Base-by-base conservation (phyloP, 64 coral and sea anemone genomes). In the Actinia equina region DNA sequence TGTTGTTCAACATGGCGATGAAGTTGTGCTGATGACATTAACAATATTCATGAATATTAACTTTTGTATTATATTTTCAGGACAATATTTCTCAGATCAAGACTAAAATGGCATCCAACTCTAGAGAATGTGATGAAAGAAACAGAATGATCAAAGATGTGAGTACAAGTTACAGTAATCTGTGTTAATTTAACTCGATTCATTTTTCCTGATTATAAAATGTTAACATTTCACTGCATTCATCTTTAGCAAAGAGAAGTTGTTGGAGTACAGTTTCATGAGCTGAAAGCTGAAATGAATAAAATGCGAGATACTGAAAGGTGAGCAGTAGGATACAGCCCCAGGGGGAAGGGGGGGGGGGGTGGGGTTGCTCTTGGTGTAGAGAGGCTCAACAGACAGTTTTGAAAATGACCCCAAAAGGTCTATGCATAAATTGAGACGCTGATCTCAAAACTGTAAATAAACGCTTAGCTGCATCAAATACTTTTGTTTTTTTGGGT, bases 231-330 rank as follows among this genome's bases (percentile, higher is more conserved):
- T 65, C 22, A 19, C 6, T 65, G 4, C 80, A 2, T 89, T 79
- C 82, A 37, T 92, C 54, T 90, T 45, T 82, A 99, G 97, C 97
- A 99, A 99, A 95, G 97, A 51, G 97, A 99, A 79, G 97, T 99
- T 57, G 93, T 99, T 88, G 97, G 93, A 37, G 94, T 88, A 53
- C 90, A 99, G 71, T 99, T 95, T 83, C 97, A 99, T 95, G 93
- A 99, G 45, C 83, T 99, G 1, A 99, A 99, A 93, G 91, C 97
- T 64, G 90, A 99, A 89, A 99, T 99, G 97, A 99, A 99, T 90
- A 99, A 99, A 44, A 92, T 95, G 80, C 87, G 97, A 88, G 97
- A 99, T 46, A 62, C 84, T 41, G 97, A 99, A 52, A 99, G 95
- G 95, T 98, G 27, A 41, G 23, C 10, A 7, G 20, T 19, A 10